A percentile compares a stretch with the other conserved stretches of the same genome.
phyloP scores from a whole-genome alignment of 2,113 vertebrate genomes.

The Brevimyrus niger region DNA sequence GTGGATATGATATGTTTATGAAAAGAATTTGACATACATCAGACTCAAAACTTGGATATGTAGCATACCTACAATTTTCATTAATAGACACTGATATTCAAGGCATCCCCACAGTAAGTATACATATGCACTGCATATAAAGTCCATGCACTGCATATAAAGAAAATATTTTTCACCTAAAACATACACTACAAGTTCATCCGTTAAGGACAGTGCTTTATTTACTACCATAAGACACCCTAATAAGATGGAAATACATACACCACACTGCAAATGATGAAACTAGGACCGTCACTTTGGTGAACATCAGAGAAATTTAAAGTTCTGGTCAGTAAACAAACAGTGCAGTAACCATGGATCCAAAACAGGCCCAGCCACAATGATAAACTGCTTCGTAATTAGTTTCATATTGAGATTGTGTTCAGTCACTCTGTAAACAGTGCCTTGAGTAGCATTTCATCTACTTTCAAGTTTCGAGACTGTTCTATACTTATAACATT shows the following conservation, averaged over 20 bases:
- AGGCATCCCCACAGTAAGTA: background rate
- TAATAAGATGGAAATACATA: slow-evolving; percentile 2
- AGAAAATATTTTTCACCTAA: background rate
- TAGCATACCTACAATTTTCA: background rate
- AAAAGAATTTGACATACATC: background rate
- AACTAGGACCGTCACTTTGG: slow-evolving; percentile 39
- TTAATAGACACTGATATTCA: background rate
- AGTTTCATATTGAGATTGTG: background rate
- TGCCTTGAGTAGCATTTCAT: background rate
- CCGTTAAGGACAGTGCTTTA: background rate
- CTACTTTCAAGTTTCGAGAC: background rate
- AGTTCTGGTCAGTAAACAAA: slow-evolving; percentile 52
- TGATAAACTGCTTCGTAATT: slow-evolving; percentile 22
- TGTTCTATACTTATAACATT: background rate
- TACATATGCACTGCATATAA: background rate
- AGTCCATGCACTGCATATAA: background rate
- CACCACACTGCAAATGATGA: slow-evolving; percentile 37
- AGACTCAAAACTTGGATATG: background rate
- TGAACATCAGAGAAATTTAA: slow-evolving; percentile 35
- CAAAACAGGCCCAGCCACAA: slow-evolving; percentile 25
- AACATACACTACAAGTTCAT: background rate
- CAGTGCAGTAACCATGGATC: slow-evolving; percentile 49
- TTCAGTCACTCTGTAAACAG: background rate
- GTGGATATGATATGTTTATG: background rate
- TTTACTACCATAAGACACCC: background rate